Conservation (phyloP, 2,888 invertebrate genomes). For the Petrophora chlorosata region DNA sequence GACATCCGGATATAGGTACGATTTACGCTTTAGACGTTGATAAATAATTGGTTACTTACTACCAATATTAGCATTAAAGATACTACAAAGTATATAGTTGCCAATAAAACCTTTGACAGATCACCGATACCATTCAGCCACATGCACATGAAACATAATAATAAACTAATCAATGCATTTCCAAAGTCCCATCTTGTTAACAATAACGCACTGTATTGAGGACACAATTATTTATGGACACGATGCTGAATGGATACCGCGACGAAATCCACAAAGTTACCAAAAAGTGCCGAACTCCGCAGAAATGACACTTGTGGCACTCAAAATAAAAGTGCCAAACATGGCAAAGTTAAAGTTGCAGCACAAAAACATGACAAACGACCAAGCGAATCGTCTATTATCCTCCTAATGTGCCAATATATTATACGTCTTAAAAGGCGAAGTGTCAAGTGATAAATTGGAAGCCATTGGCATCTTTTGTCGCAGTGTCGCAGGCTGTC, state of each 20-base stretch:
- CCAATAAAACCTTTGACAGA: conserved; percentile 31
- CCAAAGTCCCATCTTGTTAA: conserved; percentile 46
- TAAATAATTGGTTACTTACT: too few species aligned
- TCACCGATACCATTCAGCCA: conserved; percentile 33
- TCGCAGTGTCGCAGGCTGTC: conserved; percentile 30
- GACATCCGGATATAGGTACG: too few species aligned
- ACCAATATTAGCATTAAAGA: too few species aligned
- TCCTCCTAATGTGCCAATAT: conserved; percentile 77
- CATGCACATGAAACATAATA: conserved; percentile 46
- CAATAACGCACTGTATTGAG: conserved; percentile 55
- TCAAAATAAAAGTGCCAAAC: conserved; percentile 15
- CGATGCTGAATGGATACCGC: conserved; percentile 46
- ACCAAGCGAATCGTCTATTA: conserved; percentile 72
- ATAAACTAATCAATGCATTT: conserved; percentile 48
- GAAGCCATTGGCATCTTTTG: conserved; percentile 56
- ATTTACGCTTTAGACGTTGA: too few species aligned
- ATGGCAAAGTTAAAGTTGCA: conserved; percentile 28
- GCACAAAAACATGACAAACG: conserved; percentile 73
- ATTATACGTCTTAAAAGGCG: conserved; percentile 73
- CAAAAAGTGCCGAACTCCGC: not conserved
- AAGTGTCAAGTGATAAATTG: conserved; percentile 71
- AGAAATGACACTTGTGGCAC: conserved; percentile 23
- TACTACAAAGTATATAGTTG: not conserved
- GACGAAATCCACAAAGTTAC: conserved; percentile 30
- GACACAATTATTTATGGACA: conserved; percentile 61